A percentile compares a stretch with the other conserved stretches of the same genome.
Conservation (phyloP, 2,888 invertebrate species). For the Chelonus formosanus region DNA sequence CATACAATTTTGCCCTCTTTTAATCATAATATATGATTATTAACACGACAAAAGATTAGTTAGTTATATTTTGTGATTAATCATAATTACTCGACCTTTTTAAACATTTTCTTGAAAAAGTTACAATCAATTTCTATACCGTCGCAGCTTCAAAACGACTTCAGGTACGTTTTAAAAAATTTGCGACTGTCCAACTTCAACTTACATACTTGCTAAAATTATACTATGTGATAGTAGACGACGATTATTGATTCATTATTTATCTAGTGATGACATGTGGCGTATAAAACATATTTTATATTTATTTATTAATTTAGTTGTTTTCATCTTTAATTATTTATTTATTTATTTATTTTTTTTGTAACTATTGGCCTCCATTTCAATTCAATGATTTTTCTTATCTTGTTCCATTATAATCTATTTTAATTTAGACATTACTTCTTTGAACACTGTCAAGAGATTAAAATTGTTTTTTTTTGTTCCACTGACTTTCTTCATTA, state of each 20-base stretch:
- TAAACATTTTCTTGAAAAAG: background rate
- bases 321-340: slow-evolving; percentile 41
- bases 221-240: slow-evolving; percentile 27
- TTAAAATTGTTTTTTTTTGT: too few species aligned
- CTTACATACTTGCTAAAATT: slow-evolving; percentile 21
- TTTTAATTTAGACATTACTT: too few species aligned
- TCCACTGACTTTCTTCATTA: too few species aligned
- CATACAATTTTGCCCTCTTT: slow-evolving; percentile 19
- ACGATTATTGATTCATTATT: slow-evolving; percentile 23
- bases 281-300: slow-evolving; percentile 64
- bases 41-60: slow-evolving; percentile 9
- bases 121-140: background rate
- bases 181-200: slow-evolving; percentile 17
- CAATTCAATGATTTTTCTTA: background rate
- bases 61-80: slow-evolving; percentile 3
- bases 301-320: slow-evolving; percentile 46
- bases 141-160: slow-evolving; percentile 19
- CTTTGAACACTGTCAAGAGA: too few species aligned
- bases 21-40: slow-evolving; percentile 22
- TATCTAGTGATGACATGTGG: slow-evolving; percentile 58
- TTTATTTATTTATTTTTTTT: slow-evolving; percentile 33
- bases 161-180: slow-evolving; percentile 18
- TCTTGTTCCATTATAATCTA: background rate
- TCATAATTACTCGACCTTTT: background rate
- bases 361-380: slow-evolving; percentile 9